These are phyloP conservation scores for Sitta europaea DNA, from an alignment of 2,113 vertebrate species.

Conservation along the genomic window DNA sequence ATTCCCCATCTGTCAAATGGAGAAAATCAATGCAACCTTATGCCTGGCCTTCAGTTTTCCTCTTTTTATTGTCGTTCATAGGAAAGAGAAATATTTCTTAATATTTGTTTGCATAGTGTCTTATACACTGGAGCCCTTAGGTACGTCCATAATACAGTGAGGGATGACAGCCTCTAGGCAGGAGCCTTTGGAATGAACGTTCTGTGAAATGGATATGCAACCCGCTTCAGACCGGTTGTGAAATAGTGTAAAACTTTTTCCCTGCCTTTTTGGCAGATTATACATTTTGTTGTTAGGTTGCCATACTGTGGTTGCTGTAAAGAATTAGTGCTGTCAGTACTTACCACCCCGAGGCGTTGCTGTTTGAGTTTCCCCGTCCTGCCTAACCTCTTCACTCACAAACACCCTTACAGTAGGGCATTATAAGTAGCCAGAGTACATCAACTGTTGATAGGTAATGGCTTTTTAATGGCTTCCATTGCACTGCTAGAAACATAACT, in stretches of 20 bases:
- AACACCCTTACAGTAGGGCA: not conserved
- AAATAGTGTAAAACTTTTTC: not conserved
- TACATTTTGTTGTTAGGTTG: not conserved
- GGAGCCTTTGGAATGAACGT: not conserved
- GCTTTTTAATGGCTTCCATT: slow-evolving; percentile 29
- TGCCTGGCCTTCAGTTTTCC: not conserved
- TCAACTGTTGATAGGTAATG: not conserved
- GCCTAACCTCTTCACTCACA: not conserved
- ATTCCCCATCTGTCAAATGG: not conserved
- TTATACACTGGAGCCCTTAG: not conserved
- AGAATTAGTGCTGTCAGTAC: not conserved
- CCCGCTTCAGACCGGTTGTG: not conserved
- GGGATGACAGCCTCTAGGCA: not conserved
- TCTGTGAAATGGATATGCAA: not conserved
- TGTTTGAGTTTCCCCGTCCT: not conserved
- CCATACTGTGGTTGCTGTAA: not conserved
- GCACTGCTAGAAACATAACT: not conserved
- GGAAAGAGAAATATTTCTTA: not conserved
- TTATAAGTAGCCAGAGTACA: not conserved
- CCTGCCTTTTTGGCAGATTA: not conserved
- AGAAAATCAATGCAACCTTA: not conserved
- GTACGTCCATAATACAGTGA: not conserved
- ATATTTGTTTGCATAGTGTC: not conserved
- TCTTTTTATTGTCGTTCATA: not conserved
- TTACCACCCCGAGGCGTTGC: not conserved